phyloP scores from a whole-genome alignment of 2,888 invertebrate species.

The Aspidiotus rigidus region DNA sequence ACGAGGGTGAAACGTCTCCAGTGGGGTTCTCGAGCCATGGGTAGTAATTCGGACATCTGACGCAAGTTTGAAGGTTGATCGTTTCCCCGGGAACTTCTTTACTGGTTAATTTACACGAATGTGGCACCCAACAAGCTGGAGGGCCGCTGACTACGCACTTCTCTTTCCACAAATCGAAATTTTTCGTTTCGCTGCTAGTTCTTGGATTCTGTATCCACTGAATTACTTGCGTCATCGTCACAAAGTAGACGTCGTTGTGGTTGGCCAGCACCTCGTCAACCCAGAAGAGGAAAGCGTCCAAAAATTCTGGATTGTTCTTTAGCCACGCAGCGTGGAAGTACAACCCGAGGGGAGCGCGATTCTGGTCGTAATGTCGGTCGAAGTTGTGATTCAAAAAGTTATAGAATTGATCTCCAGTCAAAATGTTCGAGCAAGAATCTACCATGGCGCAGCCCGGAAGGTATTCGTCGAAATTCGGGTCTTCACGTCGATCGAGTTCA shows the following conservation, averaged over 20 bases:
- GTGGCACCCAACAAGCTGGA: slow-evolving; percentile 78
- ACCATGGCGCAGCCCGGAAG: slow-evolving; percentile 89
- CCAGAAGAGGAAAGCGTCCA: slow-evolving; percentile 88
- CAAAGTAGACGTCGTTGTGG: slow-evolving; percentile 86
- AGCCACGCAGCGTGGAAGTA: slow-evolving; percentile 93
- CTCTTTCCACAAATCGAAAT: slow-evolving; percentile 90
- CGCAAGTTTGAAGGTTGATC: slow-evolving; percentile 84
- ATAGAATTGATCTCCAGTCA: slow-evolving; percentile 86
- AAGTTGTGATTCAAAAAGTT: slow-evolving; percentile 90
- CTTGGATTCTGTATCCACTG: slow-evolving; percentile 92
- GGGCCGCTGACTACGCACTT: slow-evolving; percentile 79
- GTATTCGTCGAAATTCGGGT: slow-evolving; percentile 79
- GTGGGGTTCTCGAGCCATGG: slow-evolving; percentile 91
- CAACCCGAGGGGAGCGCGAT: slow-evolving; percentile 76
- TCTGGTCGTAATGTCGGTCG: slow-evolving; percentile 82
- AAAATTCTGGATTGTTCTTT: slow-evolving; percentile 82
- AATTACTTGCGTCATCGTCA: slow-evolving; percentile 92
- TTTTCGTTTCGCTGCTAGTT: slow-evolving; percentile 73
- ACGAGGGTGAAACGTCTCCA: slow-evolving; percentile 54
- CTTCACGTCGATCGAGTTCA: slow-evolving; percentile 82
- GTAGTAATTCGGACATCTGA: slow-evolving; percentile 87
- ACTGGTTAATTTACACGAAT: slow-evolving; percentile 81
- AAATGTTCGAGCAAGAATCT: slow-evolving; percentile 86
- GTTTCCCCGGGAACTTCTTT: slow-evolving; percentile 92
- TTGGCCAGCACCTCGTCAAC: slow-evolving; percentile 76